These are phyloP conservation scores for Pipistrellus pipistrellus DNA, from an alignment of 2,797 vertebrate genomes.

Conservation along the genomic window DNA sequence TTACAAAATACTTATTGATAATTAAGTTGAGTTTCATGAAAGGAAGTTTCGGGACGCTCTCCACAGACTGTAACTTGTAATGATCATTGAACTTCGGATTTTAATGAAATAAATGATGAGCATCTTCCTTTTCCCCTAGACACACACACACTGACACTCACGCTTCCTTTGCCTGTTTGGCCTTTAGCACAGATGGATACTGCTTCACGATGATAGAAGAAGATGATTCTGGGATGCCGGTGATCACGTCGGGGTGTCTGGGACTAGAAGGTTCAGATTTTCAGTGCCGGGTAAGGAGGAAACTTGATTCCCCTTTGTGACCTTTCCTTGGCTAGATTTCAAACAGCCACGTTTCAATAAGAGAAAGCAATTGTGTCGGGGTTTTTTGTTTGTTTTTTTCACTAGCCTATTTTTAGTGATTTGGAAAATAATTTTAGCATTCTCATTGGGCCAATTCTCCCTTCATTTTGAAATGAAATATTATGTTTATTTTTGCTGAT, in stretches of 20 bases:
- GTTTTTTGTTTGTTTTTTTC: neutral
- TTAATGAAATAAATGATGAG: neutral
- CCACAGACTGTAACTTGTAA: neutral
- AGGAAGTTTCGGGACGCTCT: neutral
- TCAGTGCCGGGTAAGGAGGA: constrained; percentile 95
- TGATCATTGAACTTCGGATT: neutral
- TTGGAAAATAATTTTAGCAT: constrained; percentile 51
- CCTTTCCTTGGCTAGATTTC: neutral
- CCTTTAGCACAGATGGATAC: constrained; percentile 95
- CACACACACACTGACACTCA: neutral
- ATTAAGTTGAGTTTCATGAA: neutral
- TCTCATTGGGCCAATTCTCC: neutral
- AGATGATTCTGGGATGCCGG: constrained; percentile 92
- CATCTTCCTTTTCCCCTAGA: neutral
- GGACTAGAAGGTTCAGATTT: constrained; percentile 95
- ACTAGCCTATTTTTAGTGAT: neutral
- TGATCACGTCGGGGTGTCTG: constrained; percentile 95
- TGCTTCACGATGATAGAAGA: constrained; percentile 99
- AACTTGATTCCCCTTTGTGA: neutral
- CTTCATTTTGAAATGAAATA: constrained; percentile 41
- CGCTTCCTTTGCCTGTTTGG: constrained; percentile 67
- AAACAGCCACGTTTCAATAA: neutral
- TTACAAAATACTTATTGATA: neutral
- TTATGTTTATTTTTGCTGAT: constrained; percentile 32
- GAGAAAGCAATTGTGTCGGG: neutral